Evolutionary conservation across 64 coral and sea anemone genomes (phyloP), one percentile per base, ranked within the genome.

Genomic region (Pachyseris speciosa): DNA sequence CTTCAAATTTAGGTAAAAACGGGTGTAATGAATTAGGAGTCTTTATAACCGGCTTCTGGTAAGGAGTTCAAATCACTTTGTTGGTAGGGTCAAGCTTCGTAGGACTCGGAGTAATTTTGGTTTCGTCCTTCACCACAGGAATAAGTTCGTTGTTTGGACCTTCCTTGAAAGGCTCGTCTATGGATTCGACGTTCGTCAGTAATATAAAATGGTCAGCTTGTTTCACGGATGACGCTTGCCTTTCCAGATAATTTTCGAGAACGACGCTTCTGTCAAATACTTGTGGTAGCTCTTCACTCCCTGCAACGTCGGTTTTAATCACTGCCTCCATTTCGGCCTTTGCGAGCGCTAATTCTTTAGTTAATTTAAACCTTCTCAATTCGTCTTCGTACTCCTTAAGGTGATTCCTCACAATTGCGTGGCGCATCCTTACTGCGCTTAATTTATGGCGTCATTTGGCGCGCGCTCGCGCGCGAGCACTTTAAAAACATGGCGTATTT

Each of bases 261-360:
- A 65, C 58, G 12, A 42, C 24, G 10, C n/a, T 43, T 43, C 10
- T 84, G 80, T 66, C 33, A 0, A 16, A 43, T 84, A 65, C 80
- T 3, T 37, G 20, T 28, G 59, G 80, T 44, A 84, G 40, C 1
- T 84, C 16, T 27, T 41, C 80, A 19, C 39, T 43, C 12, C 66
- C 80, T 42, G 7, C 80, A 9, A 37, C 59, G 12, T 84, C 57
- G 27, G 24, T 9, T 65, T 66, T 43, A 42, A 32, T 43, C 2
- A 84, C 64, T 9, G 80, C 60, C 10, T 84, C 43, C 59, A 84
- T 84, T 42, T 84, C 80, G 12, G 80, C 80, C 59, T 66, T 84
- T 9, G 80, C 59, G 1, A 84, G 37, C 37, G 57, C 80, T 42
- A 84, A 43, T 15, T 84, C 43, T 37, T 84, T 84, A 44, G 57